Evolutionary conservation across 2,888 invertebrate genomes (phyloP).

Genomic region (Cryptophagus acutangulus): DNA sequence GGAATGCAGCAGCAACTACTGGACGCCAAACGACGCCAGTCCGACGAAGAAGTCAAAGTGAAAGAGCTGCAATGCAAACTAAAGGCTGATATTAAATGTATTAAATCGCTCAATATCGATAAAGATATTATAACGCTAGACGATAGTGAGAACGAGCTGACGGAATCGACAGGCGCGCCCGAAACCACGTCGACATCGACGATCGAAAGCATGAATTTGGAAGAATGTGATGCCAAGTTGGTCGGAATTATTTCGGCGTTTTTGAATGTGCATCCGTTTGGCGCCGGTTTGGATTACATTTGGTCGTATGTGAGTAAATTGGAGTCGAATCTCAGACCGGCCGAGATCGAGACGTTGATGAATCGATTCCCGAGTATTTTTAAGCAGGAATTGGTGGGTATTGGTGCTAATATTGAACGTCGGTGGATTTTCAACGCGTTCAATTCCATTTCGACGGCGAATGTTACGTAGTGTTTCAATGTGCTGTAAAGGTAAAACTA

Average conservation of each 20-base stretch:
- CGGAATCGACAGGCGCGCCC: conserved; percentile 38
- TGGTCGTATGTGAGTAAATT: conserved; percentile 86
- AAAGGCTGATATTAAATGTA: conserved; percentile 18
- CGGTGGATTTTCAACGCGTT: conserved; percentile 84
- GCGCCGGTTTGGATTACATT: conserved; percentile 84
- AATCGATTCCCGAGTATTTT: conserved; percentile 77
- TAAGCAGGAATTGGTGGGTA: conserved; percentile 70
- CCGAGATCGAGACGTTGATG: conserved; percentile 73
- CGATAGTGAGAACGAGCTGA: conserved; percentile 44
- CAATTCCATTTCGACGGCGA: conserved; percentile 15
- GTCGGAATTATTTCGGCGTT: conserved; percentile 85
- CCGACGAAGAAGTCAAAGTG: conserved; percentile 53
- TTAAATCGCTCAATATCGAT: conserved; percentile 29
- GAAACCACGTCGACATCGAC: conserved; percentile 30
- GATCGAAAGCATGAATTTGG: conserved; percentile 30
- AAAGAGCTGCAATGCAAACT: conserved; percentile 49
- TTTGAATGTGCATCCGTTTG: conserved; percentile 88
- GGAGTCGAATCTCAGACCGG: conserved; percentile 64
- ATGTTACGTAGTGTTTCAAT: too few relatives aligned
- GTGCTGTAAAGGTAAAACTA: conserved; percentile 4
- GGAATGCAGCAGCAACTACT: conserved; percentile 59
- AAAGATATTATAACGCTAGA: conserved; percentile 51
- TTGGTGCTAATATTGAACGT: conserved; percentile 80
- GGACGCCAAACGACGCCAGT: conserved; percentile 53
- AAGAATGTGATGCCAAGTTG: conserved; percentile 66